Percentiles rank a stretch among this genome's conserved stretches.
Conservation (phyloP, 2,888 invertebrate species). For the Yponomeuta plumbellus region DNA sequence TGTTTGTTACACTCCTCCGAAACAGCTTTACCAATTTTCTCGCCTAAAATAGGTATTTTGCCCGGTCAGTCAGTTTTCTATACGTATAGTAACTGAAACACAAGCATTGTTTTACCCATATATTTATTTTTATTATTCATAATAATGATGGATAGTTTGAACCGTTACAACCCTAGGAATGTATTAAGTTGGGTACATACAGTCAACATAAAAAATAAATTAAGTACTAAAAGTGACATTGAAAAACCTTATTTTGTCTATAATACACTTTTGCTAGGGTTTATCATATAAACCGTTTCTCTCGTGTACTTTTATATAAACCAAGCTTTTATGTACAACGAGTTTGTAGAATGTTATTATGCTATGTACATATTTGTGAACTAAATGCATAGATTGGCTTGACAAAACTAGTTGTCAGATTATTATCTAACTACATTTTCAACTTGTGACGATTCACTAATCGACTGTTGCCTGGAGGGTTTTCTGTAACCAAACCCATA, state of each 20-base stretch:
- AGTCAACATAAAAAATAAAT: conserved; percentile 60
- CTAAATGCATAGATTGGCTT: conserved; percentile 50
- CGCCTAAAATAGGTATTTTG: too few relatives aligned
- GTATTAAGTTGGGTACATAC: conserved; percentile 59
- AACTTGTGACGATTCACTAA: not conserved
- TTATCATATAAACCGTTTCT: conserved; percentile 65
- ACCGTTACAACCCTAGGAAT: conserved; percentile 67
- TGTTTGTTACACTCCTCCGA: too few relatives aligned
- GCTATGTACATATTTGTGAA: conserved; percentile 18
- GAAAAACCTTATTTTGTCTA: conserved; percentile 40
- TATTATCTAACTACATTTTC: not conserved
- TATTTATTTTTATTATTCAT: conserved; percentile 59
- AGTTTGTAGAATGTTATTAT: not conserved
- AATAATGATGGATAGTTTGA: conserved; percentile 56
- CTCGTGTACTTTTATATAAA: conserved; percentile 22
- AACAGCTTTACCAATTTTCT: too few relatives aligned
- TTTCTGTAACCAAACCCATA: too few relatives aligned
- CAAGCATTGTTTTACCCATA: conserved; percentile 41
- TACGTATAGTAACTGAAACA: conserved; percentile 19
- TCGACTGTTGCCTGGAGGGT: too few relatives aligned
- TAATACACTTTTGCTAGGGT: conserved; percentile 50
- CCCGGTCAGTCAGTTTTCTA: too few relatives aligned
- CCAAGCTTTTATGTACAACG: conserved; percentile 23
- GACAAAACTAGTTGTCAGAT: conserved; percentile 18
- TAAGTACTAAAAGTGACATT: conserved; percentile 64